Evolutionary conservation across 1,140 invertebrate species (phyloP), one percentile per base, ranked within the genome.

Genomic region (Aphis gossypii): DNA sequence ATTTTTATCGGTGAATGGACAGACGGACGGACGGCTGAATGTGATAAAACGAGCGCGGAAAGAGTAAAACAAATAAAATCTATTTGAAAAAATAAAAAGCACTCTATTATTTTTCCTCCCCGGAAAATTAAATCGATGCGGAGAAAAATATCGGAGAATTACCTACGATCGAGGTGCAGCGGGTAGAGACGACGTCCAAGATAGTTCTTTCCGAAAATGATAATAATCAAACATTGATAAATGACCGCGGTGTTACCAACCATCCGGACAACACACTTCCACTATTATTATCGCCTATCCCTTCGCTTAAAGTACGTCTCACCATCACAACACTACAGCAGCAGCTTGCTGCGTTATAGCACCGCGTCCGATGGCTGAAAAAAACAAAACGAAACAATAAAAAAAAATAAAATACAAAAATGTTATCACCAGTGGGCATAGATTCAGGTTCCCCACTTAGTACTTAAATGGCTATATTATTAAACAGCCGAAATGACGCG

Each of bases 191-290:
- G 48, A 60, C 38, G 89, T 44, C 56, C 38, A 38, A 60, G 89
- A 90, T 90, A 90, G 25, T 90, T 56, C n/a, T 23, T 48, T 41
- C 88, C 48, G 21, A 56, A 54, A 89, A 54, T 89, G 88, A 89
- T 89, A 89, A 89, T 20, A 56, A 89, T 89, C 88, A n/a, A 89
- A 89, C 88, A 56, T 89, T 89, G 88, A 89, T 89, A 89, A 89
- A 89, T 89, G 8, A 18, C 11, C 8, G 6, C 48, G 35, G 88
- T 89, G 88, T 89, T 56, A 21, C 88, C 88, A 89, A 89, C 48
- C 21, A 35, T 25, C 20, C 84, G 9, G 44, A 14, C 25, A 9
- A 44, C 8, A 25, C 82, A 25, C 30, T 68, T 68, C 30, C 60
- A 14, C 60, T 76, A 76, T 14, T 14, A 76, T 18, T 76, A n/a